Evolutionary conservation across 2,888 invertebrate species (phyloP).

Genomic region (Thumatha senex): DNA sequence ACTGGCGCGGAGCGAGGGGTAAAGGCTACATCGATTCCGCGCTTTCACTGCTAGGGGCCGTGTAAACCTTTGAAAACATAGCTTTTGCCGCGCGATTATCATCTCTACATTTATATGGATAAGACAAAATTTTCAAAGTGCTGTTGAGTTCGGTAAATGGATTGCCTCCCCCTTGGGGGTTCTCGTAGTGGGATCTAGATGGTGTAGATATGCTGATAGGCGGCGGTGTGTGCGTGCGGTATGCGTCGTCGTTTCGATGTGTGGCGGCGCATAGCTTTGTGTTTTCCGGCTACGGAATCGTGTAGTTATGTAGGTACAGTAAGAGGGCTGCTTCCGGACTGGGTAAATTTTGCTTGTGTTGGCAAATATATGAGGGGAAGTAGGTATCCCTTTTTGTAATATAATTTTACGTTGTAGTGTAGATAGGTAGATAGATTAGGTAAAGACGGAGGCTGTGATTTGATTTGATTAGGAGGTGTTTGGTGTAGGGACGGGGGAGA

Average conservation of each 20-base stretch:
- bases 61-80: constrained; percentile 83
- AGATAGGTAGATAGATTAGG: constrained; percentile 82
- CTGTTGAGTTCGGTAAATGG: constrained; percentile 73
- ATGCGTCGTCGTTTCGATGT: constrained; percentile 49
- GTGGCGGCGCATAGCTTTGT: constrained; percentile 60
- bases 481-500: constrained; percentile 73
- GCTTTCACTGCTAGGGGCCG: constrained; percentile 84
- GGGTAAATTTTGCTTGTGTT: constrained; percentile 81
- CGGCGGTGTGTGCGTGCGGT: constrained; percentile 64
- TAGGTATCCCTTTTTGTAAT: constrained; percentile 81
- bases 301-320: constrained; percentile 60
- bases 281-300: constrained; percentile 70
- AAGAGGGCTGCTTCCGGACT: constrained; percentile 74
- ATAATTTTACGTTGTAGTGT: constrained; percentile 80
- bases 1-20: constrained; percentile 81
- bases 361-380: constrained; percentile 81
- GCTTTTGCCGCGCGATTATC: constrained; percentile 77
- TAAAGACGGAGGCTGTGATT: constrained; percentile 82
- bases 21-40: constrained; percentile 84
- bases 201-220: constrained; percentile 82
- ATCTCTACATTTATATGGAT: constrained; percentile 73
- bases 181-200: constrained; percentile 83
- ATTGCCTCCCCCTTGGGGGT: constrained; percentile 83
- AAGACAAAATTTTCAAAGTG: constrained; percentile 70
- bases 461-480: constrained; percentile 84